A percentile compares a stretch with the other conserved stretches of the same genome.
phyloP scores from a whole-genome alignment of 2,888 invertebrate species.

The Drosophila percnosoma region DNA sequence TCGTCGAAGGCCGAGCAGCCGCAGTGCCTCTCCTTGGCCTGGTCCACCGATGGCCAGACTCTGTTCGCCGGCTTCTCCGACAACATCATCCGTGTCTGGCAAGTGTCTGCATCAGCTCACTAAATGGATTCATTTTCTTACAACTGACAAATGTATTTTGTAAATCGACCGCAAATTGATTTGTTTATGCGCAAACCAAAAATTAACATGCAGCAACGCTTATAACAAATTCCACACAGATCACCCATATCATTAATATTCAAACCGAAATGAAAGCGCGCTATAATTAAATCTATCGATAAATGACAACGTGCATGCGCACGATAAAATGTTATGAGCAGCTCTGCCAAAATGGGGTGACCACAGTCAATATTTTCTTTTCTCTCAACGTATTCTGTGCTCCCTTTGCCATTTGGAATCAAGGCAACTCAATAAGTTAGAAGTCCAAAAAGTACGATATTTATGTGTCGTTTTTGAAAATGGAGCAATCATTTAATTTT shows the following conservation, averaged over 20 bases:
- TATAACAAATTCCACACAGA: conserved; percentile 10
- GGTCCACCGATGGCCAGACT: conserved; percentile 99
- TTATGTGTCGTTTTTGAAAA: no score
- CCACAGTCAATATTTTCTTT: neutral
- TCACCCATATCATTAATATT: neutral
- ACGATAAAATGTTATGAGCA: neutral
- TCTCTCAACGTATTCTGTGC: neutral
- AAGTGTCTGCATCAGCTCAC: conserved; percentile 95
- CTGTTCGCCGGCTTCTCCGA: conserved; percentile 99
- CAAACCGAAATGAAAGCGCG: neutral
- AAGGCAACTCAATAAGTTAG: neutral
- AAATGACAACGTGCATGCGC: neutral
- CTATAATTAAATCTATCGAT: conserved; percentile 1
- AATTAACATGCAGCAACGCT: conserved; percentile 51
- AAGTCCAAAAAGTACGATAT: neutral
- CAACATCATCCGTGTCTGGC: conserved; percentile 99
- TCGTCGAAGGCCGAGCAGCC: conserved; percentile 95
- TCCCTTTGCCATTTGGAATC: neutral
- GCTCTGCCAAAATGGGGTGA: conserved; percentile 6
- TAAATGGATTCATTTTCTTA: conserved; percentile 83
- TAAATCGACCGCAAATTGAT: conserved; percentile 45
- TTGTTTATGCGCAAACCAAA: conserved; percentile 57
- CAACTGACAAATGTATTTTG: conserved; percentile 47
- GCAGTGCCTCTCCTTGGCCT: conserved; percentile 97
- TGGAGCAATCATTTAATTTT: neutral